Evolutionary conservation across 2,113 vertebrate genomes (phyloP), one percentile per base, ranked within the genome.

Genomic region (Colinus virginianus): DNA sequence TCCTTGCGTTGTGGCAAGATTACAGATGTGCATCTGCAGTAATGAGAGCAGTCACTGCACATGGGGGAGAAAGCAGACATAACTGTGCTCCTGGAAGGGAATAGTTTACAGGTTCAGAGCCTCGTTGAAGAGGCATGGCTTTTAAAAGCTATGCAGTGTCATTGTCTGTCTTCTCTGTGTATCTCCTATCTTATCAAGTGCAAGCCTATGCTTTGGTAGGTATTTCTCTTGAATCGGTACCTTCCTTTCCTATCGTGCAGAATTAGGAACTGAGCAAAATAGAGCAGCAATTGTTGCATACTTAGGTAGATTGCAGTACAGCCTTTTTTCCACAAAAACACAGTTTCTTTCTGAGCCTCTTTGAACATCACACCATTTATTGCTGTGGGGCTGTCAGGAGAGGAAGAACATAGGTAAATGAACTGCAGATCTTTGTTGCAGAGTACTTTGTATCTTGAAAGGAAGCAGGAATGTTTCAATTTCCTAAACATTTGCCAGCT

Each of bases 401-500:
- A 84, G 21, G 40, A 71, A 40, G 43, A 68, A 86, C 40, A 12
- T 43, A 40, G 21, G 38, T 15, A 63, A 49, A 84, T 63, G 42
- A 87, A 42, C 51, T 72, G 25, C 26, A 20, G 26, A 13, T 34
- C 59, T 81, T 76, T 68, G 30, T 76, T 51, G 30, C 5, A 59
- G 4, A 38, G 25, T 36, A 8, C 16, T 83, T 85, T 76, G 9
- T 84, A 2, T 81, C 51, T 64, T 85, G 53, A 72, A 71, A 42
- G 75, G 62, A 43, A 30, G 17, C 53, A 81, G 49, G 21, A 90
- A 12, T 68, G 9, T 49, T 49, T 84, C 69, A 38, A 0, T 92
- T 88, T 87, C 59, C 19, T 66, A 67, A 80, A 69, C 25, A 18
- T 58, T 80, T 92, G 17, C 17, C 30, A 70, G n/a, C 20, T 84